Evolutionary conservation across 2,888 invertebrate genomes (phyloP), one percentile per base, ranked within the genome.

Genomic region (Lamellibrachia columna): DNA sequence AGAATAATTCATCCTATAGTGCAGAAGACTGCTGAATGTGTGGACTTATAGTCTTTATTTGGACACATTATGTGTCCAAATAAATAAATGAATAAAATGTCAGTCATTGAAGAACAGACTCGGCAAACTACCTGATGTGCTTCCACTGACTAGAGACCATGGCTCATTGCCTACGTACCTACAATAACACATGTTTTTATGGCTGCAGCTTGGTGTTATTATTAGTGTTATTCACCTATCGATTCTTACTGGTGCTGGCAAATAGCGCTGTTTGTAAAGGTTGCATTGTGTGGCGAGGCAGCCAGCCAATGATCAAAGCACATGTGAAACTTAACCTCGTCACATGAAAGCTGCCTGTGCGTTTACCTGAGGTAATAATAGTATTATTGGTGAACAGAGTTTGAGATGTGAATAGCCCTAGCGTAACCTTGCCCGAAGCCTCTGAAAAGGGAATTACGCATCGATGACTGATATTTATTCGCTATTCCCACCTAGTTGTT

Each of bases 171-270:
- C 75, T 22, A 11, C 15, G 75, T 75, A 22, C 75, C 75, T 75
- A 22, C 22, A 75, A 6, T 75, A 75, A 22, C 15, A 75, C 22
- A 75, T 75, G 75, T 75, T 75, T 75, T 75, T 75, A 75, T 75
- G 15, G 75, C 75, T 75, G 75, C 75, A 75, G 75, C 22, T 6
- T 75, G 1, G 75, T 22, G 55, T 75, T 75, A 22, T 75, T 75
- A 75, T 75, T 75, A n/a, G n/a, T n/a, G 75, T 75, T 75, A 75
- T 75, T 75, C 75, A 75, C 75, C 75, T 75, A 75, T 75, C 75
- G 75, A 75, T 75, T 75, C 22, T 75, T 22, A 22, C 75, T 22
- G 22, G 22, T 15, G 22, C 75, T 22, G 15, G 75, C 75, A 75
- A 75, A 75, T 15, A 75, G 75, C 75, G 4, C 75, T 22, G 75